Evolutionary conservation across 2,113 vertebrate species (phyloP), one percentile per base, ranked within the genome.

Genomic region (Forbesichthys agassizii): DNA sequence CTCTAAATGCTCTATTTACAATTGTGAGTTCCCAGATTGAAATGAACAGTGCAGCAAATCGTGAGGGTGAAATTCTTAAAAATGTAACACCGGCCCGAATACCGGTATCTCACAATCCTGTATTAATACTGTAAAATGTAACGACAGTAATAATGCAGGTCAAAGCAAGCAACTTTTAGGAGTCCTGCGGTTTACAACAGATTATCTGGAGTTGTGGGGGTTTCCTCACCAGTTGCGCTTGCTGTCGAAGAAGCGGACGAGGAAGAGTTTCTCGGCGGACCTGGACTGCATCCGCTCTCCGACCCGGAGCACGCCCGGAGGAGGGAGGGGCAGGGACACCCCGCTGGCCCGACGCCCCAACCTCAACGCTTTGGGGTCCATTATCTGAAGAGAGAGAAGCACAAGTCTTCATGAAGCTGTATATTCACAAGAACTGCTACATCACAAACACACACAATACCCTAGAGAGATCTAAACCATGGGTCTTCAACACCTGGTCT

Each of bases 251-350:
- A 96, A 98, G 75, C 93, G 93, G 84, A 97, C 96, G 73, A 98
- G 94, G 89, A 96, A 98, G 61, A 97, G 94, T 88, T 94, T 97
- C 94, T 98, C 97, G 0, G 93, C 96, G 55, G 95, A 96, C 93
- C 94, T 96, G 93, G 93, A 96, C 94, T 96, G 96, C 96, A 96
- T 99, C 93, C 93, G 96, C 89, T 97, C 97, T 85, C 96, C 97
- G 47, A 93, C 91, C 93, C 93, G 93, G 87, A 97, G 91, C 62
- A 97, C 97, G 81, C 94, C 96, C 92, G 48, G 69, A 68, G 74
- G 75, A 33, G 33, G 1, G 60, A 69, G 8, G 56, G 95, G 95
- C 84, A 96, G 36, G 4, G 36, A 42, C 5, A 42, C 95, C 81
- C 93, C 96, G 0, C 93, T 96, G 93, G 92, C 95, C 83, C 89